Evolutionary conservation across 2,888 invertebrate species (phyloP).

Genomic region (Caenorhabditis macrosperma): DNA sequence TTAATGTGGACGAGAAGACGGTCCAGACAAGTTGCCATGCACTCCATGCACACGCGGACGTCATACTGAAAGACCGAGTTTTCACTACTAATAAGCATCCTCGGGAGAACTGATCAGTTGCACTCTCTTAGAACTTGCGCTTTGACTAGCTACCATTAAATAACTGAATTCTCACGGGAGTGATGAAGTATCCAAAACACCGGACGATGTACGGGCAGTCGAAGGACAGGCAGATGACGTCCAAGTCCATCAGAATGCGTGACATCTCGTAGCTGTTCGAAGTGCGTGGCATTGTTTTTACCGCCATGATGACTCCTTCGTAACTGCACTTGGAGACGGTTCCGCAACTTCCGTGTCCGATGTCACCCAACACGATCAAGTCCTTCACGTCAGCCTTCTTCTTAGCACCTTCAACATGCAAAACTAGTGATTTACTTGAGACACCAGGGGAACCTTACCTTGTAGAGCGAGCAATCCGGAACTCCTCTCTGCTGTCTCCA

Average conservation of each 20-base stretch:
- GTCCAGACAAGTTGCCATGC: constrained; percentile 99
- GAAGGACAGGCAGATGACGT: constrained; percentile 96
- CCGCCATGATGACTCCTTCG: constrained; percentile 77
- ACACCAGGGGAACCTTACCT: too few relatives aligned
- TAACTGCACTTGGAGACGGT: constrained; percentile 94
- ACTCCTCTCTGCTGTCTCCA: constrained; percentile 19
- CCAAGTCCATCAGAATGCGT: constrained; percentile 97
- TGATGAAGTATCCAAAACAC: constrained; percentile 97
- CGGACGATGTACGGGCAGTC: constrained; percentile 97
- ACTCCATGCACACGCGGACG: constrained; percentile 99
- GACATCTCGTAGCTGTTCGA: constrained; percentile 97
- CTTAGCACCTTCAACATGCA: constrained; percentile 19
- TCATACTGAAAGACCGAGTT: constrained; percentile 83
- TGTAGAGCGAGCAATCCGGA: constrained; percentile 31
- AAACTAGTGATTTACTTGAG: too few relatives aligned
- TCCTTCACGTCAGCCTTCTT: constrained; percentile 65
- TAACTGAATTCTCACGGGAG: constrained; percentile 92
- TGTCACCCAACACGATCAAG: constrained; percentile 80
- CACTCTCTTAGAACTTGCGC: not conserved
- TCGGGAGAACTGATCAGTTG: not conserved
- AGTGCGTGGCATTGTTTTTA: constrained; percentile 90
- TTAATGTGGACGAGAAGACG: constrained; percentile 88
- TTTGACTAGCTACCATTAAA: too few relatives aligned
- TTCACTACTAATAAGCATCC: not conserved
- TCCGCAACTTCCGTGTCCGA: constrained; percentile 88